These are phyloP conservation scores for Scrobipalpa costella DNA, from an alignment of 2,888 invertebrate species.

Conservation along the genomic window DNA sequence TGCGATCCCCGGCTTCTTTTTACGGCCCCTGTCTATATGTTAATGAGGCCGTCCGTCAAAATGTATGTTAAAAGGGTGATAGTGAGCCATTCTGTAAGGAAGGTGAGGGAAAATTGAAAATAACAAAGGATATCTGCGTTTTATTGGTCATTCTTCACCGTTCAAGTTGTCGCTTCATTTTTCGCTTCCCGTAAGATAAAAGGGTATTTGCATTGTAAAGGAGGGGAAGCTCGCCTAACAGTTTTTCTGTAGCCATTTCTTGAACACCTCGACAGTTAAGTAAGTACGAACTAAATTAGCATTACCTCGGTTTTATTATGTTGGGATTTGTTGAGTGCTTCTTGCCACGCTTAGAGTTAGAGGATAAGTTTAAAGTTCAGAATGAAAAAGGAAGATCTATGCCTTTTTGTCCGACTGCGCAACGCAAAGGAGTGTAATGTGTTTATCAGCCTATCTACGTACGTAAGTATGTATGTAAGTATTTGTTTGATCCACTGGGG, in stretches of 20 bases:
- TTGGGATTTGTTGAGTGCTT: conserved; percentile 3
- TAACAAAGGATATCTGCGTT: conserved; percentile 26
- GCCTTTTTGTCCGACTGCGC: no score
- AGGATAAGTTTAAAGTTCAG: background rate
- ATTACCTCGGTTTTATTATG: background rate
- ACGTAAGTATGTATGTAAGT: no score
- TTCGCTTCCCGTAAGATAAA: conserved; percentile 10
- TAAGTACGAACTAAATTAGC: conserved; percentile 1
- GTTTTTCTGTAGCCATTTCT: background rate
- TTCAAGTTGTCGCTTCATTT: conserved; percentile 14
- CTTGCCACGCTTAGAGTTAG: background rate
- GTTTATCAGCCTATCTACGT: no score
- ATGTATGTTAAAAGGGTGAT: conserved; percentile 39
- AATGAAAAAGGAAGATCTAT: no score
- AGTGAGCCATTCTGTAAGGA: conserved; percentile 18
- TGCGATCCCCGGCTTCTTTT: conserved; percentile 39
- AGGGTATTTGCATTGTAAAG: conserved; percentile 11
- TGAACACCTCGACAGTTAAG: background rate
- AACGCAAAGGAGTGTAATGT: no score
- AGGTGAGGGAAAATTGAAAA: conserved; percentile 26
- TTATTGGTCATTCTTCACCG: conserved; percentile 16
- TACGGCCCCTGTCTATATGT: conserved; percentile 43
- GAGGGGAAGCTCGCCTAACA: background rate
- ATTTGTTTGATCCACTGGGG: no score
- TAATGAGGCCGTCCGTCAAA: conserved; percentile 42